Conservation (phyloP, 2,888 invertebrate genomes). For the Cantharis flavilabris region DNA sequence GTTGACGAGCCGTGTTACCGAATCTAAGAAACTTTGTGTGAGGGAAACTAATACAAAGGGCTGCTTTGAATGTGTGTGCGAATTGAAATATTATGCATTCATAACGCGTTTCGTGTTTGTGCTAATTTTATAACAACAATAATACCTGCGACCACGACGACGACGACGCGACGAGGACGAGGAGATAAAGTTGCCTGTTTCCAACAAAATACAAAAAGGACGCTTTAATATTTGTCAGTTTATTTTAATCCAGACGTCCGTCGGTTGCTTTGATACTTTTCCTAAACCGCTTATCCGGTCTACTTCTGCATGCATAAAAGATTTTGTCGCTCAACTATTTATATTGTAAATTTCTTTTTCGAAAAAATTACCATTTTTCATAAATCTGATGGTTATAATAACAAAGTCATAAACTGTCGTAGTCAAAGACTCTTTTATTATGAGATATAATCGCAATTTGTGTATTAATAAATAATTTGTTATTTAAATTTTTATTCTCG, state of each 20-base stretch:
- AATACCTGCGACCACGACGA: conserved; percentile 27
- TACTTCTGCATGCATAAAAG: conserved; percentile 7
- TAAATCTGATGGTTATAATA: neutral
- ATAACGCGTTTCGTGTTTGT: conserved; percentile 30
- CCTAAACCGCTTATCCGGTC: conserved; percentile 9
- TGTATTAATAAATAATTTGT: neutral
- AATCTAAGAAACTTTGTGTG: conserved; percentile 24
- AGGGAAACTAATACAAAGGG: conserved; percentile 29
- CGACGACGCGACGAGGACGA: conserved; percentile 14
- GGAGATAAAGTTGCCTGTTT: conserved; percentile 23
- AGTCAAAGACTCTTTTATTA: neutral
- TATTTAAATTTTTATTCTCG: neutral
- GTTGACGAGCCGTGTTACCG: conserved; percentile 20
- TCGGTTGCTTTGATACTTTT: conserved; percentile 10
- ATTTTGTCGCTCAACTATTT: conserved; percentile 1
- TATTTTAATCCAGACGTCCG: conserved; percentile 9
- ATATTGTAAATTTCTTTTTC: neutral
- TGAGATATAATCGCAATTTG: neutral
- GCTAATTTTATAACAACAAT: conserved; percentile 32
- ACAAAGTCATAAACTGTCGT: neutral
- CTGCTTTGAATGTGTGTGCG: conserved; percentile 21
- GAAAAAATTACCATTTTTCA: neutral
- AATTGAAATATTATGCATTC: conserved; percentile 35
- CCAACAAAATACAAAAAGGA: conserved; percentile 14
- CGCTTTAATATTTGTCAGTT: conserved; percentile 18